phyloP scores from a whole-genome alignment of 1,140 invertebrate species.

The Chionoecetes opilio region DNA sequence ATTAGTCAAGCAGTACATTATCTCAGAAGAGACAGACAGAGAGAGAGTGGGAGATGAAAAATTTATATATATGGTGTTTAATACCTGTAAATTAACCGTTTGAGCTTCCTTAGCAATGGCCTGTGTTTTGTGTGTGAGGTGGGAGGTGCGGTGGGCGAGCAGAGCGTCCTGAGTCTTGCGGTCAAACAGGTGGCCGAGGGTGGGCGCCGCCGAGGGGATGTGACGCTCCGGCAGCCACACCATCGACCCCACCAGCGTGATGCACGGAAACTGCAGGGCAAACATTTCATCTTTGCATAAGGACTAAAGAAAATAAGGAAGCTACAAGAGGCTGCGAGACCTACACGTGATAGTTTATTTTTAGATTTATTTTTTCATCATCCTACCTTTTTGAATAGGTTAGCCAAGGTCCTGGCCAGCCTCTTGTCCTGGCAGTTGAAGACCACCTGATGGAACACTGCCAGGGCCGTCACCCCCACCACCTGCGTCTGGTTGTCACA shows the following conservation, averaged over 20 bases:
- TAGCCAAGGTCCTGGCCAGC: slow-evolving; percentile 46
- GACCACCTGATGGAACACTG: slow-evolving; percentile 62
- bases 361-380: background rate
- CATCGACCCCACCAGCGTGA: slow-evolving; percentile 64
- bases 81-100: slow-evolving; percentile 69
- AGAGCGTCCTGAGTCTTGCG: slow-evolving; percentile 65
- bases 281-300: too few species aligned
- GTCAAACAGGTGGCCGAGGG: slow-evolving; percentile 60
- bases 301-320: too few species aligned
- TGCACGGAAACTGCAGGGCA: slow-evolving; percentile 58
- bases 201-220: slow-evolving; percentile 62
- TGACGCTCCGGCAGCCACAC: slow-evolving; percentile 71
- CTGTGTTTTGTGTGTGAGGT: slow-evolving; percentile 62
- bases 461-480: slow-evolving; percentile 67
- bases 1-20: too few species aligned
- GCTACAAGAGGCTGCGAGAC: too few species aligned
- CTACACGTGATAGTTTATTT: background rate
- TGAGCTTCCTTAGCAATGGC: slow-evolving; percentile 71
- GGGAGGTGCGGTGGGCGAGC: slow-evolving; percentile 44
- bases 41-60: background rate
- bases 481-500: slow-evolving; percentile 74
- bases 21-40: background rate
- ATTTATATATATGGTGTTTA: background rate
- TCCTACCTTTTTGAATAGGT: slow-evolving; percentile 72
- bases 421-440: slow-evolving; percentile 72